phyloP scores from a whole-genome alignment of 1,140 invertebrate genomes.

The Pantala flavescens region DNA sequence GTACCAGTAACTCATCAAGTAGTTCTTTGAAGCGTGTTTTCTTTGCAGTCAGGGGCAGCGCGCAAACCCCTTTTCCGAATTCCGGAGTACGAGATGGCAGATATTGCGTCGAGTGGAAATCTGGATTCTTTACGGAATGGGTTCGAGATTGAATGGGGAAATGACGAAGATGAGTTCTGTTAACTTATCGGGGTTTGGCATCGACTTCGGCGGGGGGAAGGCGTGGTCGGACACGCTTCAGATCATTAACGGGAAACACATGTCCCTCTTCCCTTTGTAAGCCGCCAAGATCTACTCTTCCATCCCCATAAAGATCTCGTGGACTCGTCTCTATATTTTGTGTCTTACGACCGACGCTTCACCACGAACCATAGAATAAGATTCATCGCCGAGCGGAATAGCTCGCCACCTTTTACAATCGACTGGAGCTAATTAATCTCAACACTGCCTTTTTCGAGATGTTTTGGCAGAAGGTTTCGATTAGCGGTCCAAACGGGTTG shows the following conservation, averaged over 20 bases:
- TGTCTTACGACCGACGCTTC: not conserved
- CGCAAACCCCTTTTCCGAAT: too few relatives aligned
- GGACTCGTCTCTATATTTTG: not conserved
- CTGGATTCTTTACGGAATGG: not conserved
- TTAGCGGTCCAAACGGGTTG: too few relatives aligned
- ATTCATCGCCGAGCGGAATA: not conserved
- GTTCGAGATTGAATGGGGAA: not conserved
- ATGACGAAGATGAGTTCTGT: not conserved
- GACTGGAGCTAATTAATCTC: not conserved
- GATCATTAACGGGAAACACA: slow-evolving; percentile 9
- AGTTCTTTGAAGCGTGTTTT: too few relatives aligned
- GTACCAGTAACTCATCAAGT: too few relatives aligned
- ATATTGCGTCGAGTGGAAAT: too few relatives aligned
- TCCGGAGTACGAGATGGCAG: too few relatives aligned
- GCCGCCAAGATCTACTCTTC: not conserved
- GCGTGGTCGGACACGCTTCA: slow-evolving; percentile 6
- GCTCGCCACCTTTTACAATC: not conserved
- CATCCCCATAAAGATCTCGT: not conserved
- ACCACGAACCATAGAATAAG: not conserved
- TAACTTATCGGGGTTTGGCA: slow-evolving; percentile 4
- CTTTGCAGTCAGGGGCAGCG: too few relatives aligned
- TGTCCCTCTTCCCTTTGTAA: not conserved
- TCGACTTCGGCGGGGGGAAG: not conserved
- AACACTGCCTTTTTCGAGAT: too few relatives aligned
- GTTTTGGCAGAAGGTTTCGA: too few relatives aligned